phyloP scores from a whole-genome alignment of 2,888 invertebrate genomes.

The Phyllotreta cruciferae region DNA sequence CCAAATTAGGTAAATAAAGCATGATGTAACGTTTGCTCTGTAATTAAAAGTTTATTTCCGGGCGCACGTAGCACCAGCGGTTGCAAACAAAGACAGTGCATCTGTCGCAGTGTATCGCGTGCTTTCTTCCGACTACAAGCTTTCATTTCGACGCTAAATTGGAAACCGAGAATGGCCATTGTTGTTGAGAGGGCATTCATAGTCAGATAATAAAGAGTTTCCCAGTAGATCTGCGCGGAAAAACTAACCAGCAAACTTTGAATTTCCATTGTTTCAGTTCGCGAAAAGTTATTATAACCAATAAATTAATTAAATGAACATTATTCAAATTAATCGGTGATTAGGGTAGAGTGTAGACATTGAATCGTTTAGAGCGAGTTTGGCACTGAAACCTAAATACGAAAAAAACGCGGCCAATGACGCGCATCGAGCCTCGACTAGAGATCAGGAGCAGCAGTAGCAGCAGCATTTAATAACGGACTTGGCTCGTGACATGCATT shows the following conservation, averaged over 20 bases:
- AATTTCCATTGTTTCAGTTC: not conserved
- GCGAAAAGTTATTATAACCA: too few relatives aligned
- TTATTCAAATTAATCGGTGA: not conserved
- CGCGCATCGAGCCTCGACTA: not conserved
- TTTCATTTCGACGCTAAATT: slow-evolving; percentile 3
- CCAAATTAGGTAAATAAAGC: too few relatives aligned
- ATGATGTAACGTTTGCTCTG: too few relatives aligned
- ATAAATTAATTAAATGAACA: too few relatives aligned
- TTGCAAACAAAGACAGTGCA: not conserved
- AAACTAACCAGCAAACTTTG: not conserved
- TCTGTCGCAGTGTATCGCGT: not conserved
- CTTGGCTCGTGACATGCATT: slow-evolving; percentile 48
- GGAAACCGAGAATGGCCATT: slow-evolving; percentile 4
- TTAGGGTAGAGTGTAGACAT: not conserved
- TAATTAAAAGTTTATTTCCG: too few relatives aligned
- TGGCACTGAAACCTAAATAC: not conserved
- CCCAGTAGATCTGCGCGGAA: not conserved
- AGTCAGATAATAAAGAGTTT: not conserved
- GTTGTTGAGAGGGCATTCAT: slow-evolving; percentile 1
- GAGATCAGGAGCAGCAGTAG: not conserved
- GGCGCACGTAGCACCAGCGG: not conserved
- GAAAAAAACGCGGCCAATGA: slow-evolving; percentile 4
- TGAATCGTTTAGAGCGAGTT: not conserved
- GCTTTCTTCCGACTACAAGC: not conserved
- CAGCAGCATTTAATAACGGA: slow-evolving; percentile 47